Base-by-base conservation (phyloP, 2,888 invertebrate species). In the Lepidochitona cinerea region DNA sequence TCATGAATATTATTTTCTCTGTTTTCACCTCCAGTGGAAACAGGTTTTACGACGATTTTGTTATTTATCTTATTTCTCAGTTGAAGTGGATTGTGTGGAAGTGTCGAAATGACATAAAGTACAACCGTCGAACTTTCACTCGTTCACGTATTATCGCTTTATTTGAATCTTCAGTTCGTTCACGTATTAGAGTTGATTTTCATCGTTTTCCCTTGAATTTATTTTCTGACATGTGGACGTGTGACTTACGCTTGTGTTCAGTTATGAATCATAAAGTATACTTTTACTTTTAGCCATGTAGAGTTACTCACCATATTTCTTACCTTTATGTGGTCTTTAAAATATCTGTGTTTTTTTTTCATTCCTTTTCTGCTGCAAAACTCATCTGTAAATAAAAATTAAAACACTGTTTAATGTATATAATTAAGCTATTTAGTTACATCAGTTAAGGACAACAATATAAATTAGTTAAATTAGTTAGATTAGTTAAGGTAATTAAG, bases 61-160 rank as follows among this genome's bases (percentile, higher is more conserved):
- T 41, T 41, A 9, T 41, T 9, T 41, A 41, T 41, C 18, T 41
- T 9, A 29, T 59, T 9, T 29, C 23, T 59, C 26, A 59, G 59
- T 59, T 59, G 59, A 59, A 59, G 59, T 59, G 59, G 59, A 59
- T 29, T 26, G 59, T 59, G 59, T 59, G 59, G 59, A 4, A 59
- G 59, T 59, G 59, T 59, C 18, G 59, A 26, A 59, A 59, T 29
- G 59, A 59, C 4, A 4, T 3, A 4, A 59, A 59, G 32, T 29
- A 7, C 29, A 23, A 7, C 29, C 32, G 12, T 26, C 26, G 59
- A 14, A 7, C 59, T 59, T 59, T 59, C 59, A 59, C 59, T 9
- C 23, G 59, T 1, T 29, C 59, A 18, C 59, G 59, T 9, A 26
- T 59, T 59, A 59, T 59, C 29, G 14, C 23, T 59, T 14, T 59